Evolutionary conservation across 2,888 invertebrate genomes (phyloP).

Genomic region (Morpho helenor): DNA sequence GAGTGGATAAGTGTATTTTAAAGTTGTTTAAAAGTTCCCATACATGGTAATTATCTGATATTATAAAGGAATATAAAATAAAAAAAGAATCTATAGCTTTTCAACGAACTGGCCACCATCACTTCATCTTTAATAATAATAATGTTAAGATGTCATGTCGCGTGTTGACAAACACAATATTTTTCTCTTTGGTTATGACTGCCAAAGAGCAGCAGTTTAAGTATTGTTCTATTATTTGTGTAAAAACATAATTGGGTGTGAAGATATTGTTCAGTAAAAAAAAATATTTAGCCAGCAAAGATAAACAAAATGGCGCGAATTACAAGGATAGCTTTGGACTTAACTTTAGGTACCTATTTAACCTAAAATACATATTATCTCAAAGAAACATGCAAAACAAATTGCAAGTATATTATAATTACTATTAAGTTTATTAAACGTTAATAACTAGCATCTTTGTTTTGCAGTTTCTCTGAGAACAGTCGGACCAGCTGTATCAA

Average conservation of each 20-base stretch:
- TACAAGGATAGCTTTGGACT: slow-evolving; percentile 53
- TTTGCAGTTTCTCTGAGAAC: slow-evolving; percentile 64
- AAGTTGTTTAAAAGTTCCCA: too few relatives aligned
- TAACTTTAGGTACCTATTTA: slow-evolving; percentile 53
- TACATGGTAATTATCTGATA: too few relatives aligned
- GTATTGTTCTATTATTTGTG: background rate
- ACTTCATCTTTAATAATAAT: too few relatives aligned
- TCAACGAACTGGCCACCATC: too few relatives aligned
- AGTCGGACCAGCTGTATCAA: slow-evolving; percentile 46
- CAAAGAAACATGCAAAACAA: slow-evolving; percentile 59
- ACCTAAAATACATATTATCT: slow-evolving; percentile 18
- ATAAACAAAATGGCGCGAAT: slow-evolving; percentile 44
- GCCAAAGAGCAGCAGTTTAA: background rate
- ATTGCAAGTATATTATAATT: slow-evolving; percentile 27
- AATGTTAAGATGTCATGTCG: too few relatives aligned
- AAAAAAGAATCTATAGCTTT: too few relatives aligned
- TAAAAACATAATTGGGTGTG: background rate
- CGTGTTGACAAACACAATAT: background rate
- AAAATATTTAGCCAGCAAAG: background rate
- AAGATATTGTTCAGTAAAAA: background rate
- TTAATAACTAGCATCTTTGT: slow-evolving; percentile 41
- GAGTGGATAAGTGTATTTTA: too few relatives aligned
- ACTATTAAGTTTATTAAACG: background rate
- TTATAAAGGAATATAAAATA: too few relatives aligned
- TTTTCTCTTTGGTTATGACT: background rate